Evolutionary conservation across 2,888 invertebrate species (phyloP).

Genomic region (Anthophora plumipes): DNA sequence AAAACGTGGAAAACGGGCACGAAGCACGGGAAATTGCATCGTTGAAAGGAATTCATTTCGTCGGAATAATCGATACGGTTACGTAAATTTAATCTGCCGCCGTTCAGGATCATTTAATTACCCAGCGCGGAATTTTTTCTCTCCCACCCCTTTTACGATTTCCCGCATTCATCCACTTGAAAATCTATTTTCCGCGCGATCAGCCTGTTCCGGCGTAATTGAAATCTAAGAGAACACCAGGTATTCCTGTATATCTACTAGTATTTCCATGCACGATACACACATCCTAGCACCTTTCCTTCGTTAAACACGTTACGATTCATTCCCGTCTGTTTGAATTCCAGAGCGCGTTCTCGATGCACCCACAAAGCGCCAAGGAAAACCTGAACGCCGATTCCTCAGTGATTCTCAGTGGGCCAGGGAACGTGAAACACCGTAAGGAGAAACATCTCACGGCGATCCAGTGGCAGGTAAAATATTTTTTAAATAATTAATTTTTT

Average conservation of each 20-base stretch:
- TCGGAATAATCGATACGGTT: constrained; percentile 46
- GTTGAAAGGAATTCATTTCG: constrained; percentile 10
- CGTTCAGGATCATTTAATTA: constrained; percentile 27
- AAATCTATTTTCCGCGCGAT: constrained; percentile 34
- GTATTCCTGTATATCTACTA: neutral
- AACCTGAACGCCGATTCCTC: constrained; percentile 78
- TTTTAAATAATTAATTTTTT: neutral
- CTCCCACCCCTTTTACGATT: no score
- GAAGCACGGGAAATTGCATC: constrained; percentile 34
- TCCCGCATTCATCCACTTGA: no score
- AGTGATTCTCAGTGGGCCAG: constrained; percentile 86
- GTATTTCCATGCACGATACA: neutral
- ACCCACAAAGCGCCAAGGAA: constrained; percentile 84
- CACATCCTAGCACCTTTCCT: neutral
- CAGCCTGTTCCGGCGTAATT: constrained; percentile 15
- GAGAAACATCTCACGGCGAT: constrained; percentile 85
- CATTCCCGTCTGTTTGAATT: constrained; percentile 63
- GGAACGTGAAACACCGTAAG: constrained; percentile 84
- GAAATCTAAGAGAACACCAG: neutral
- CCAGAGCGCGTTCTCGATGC: constrained; percentile 86
- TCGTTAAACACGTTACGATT: neutral
- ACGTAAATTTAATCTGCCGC: constrained; percentile 33
- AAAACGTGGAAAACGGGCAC: neutral
- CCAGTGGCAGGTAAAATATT: constrained; percentile 84
- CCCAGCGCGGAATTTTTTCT: neutral